Evolutionary conservation across 2,113 vertebrate genomes (phyloP).

Genomic region (Dicentrarchus labrax): DNA sequence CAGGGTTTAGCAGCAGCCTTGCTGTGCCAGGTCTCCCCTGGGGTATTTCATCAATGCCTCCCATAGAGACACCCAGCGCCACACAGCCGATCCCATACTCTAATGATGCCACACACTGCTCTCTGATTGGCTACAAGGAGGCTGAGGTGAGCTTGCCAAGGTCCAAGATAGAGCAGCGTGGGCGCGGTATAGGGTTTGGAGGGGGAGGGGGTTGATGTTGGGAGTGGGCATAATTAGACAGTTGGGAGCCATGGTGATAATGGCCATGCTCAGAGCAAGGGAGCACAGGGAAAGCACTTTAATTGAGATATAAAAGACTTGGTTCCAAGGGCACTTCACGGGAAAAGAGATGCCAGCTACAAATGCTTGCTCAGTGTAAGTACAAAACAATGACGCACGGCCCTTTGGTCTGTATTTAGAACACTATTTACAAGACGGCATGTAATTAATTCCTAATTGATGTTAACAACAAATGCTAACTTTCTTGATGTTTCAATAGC

Average conservation of each 20-base stretch:
- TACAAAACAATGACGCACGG: slow-evolving; percentile 58
- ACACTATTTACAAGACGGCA: slow-evolving; percentile 47
- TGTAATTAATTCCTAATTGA: slow-evolving; percentile 56
- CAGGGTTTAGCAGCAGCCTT: slow-evolving; percentile 75
- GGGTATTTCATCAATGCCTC: slow-evolving; percentile 74
- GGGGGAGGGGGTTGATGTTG: slow-evolving; percentile 43
- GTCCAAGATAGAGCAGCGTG: slow-evolving; percentile 62
- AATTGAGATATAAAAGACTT: slow-evolving; percentile 81
- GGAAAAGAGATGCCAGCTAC: slow-evolving; percentile 67
- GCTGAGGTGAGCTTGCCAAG: slow-evolving; percentile 71
- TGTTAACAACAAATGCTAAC: slow-evolving; percentile 47
- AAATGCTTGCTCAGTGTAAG: slow-evolving; percentile 74
- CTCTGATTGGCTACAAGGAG: slow-evolving; percentile 68
- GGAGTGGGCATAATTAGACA: slow-evolving; percentile 78
- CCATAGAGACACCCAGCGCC: slow-evolving; percentile 60
- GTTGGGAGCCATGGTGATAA: slow-evolving; percentile 82
- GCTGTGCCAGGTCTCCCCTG: slow-evolving; percentile 63
- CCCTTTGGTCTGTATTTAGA: slow-evolving; percentile 54
- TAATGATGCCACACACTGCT: slow-evolving; percentile 44
- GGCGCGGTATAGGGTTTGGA: slow-evolving; percentile 47
- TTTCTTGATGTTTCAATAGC: slow-evolving; percentile 42
- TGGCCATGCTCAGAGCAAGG: slow-evolving; percentile 70
- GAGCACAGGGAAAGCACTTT: slow-evolving; percentile 77
- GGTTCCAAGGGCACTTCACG: slow-evolving; percentile 77
- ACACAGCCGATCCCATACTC: slow-evolving; percentile 45